Evolutionary conservation across 2,797 vertebrate species (phyloP), one percentile per base, ranked within the genome.

Genomic region (Helostoma temminkii): DNA sequence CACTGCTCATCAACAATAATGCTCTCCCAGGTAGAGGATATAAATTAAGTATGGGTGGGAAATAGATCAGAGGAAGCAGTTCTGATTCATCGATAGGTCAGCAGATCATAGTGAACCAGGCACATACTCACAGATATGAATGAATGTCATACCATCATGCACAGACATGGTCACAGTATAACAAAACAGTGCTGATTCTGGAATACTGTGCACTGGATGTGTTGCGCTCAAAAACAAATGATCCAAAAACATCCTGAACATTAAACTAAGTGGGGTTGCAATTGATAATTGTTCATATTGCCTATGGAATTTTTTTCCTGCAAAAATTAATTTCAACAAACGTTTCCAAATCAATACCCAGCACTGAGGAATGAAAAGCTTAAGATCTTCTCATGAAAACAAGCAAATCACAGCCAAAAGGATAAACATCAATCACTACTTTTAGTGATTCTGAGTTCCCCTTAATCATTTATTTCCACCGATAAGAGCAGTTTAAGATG

Each of bases 31-130:
- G 54, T n/a, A 64, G 32, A 59, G 25, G 60, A 58, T 76, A 65
- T 66, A 63, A 63, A 71, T 25, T 66, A 24, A 49, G 24, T 59
- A 45, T 63, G n/a, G 37, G 32, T 58, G 45, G 28, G 28, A 43
- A 43, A 43, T 22, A n/a, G 52, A 55, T 52, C 42, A 56, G 58
- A 63, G 69, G 71, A 83, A 78, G 68, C 56, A 58, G 67, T 59
- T 78, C 39, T 62, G 79, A 84, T 87, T 80, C 34, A 65, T 28
- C 21, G 26, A 78, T n/a, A 68, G 72, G 71, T 64, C 66, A 71
- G 60, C 71, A 62, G 26, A 74, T 65, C 57, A 26, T 19, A 49
- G 18, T 34, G 26, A 47, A 52, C 21, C 61, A 30, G 4, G 54
- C 49, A 45, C 32, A 36, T 42, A 26, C 49, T 66, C 34, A 52